These are phyloP conservation scores for Calliphora vicina DNA, from an alignment of 1,140 invertebrate genomes.

Conservation along the genomic window DNA sequence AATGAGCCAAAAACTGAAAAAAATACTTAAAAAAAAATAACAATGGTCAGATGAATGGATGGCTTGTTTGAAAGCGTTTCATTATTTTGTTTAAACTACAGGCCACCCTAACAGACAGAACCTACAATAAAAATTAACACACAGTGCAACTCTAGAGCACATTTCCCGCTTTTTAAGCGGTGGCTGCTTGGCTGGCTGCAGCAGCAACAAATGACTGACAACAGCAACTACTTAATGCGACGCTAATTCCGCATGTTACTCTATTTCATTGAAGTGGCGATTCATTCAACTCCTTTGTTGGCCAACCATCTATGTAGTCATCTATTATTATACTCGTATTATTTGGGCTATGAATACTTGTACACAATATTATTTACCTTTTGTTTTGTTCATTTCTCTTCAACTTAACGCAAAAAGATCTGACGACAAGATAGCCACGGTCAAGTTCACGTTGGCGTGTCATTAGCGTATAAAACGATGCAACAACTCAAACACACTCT, in stretches of 20 bases:
- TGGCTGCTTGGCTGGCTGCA: not conserved
- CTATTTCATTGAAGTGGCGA: not conserved
- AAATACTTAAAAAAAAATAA: not conserved
- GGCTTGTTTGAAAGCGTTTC: not conserved
- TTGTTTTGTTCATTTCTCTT: not conserved
- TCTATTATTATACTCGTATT: not conserved
- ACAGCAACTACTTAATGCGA: not conserved
- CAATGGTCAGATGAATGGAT: constrained; percentile 8
- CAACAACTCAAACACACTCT: not conserved
- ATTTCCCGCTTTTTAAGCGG: not conserved
- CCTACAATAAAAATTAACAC: no score
- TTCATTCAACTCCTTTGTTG: not conserved
- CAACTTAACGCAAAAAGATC: constrained; percentile 42
- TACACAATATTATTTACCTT: not conserved
- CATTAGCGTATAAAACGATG: constrained; percentile 59
- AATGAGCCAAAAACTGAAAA: not conserved
- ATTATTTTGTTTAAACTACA: not conserved
- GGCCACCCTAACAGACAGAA: not conserved
- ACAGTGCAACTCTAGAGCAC: not conserved
- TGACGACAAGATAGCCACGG: constrained; percentile 58
- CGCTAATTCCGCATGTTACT: not conserved
- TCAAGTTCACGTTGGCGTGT: constrained; percentile 61
- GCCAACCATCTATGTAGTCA: not conserved
- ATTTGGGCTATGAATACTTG: not conserved
- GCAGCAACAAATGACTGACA: not conserved